Evolutionary conservation across 2,888 invertebrate genomes (phyloP), one percentile per base, ranked within the genome.

Genomic region (Falcaria lacertinaria): DNA sequence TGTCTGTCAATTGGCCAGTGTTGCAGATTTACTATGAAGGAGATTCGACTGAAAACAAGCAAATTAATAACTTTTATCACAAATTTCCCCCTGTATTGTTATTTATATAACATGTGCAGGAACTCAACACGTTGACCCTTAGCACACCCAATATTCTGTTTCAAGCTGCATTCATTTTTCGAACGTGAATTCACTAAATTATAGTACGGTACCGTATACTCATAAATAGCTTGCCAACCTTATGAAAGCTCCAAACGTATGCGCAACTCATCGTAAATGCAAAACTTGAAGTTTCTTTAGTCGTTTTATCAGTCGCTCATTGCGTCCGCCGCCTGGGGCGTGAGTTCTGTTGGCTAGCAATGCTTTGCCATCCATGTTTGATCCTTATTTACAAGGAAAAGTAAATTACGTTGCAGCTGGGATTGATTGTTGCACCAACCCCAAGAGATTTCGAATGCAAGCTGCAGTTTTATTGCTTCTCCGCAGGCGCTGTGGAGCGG

Each of bases 371-470:
- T 56, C 66, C 60, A 63, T 65, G 71, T 67, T 69, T 71, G 69
- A 67, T 68, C 67, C 69, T 74, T 79, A 75, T 79, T 80, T 80
- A 77, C 76, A 70, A 77, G 77, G 69, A 74, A 73, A 77, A 80
- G 74, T 78, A 82, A 82, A 81, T 80, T 77, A 80, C 78, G 62
- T 57, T 54, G 64, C 57, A 69, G 72, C 69, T 56, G 60, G 68
- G 77, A 80, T 80, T 82, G 82, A 84, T 82, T 80, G 78, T 74
- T 66, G 60, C 54, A 42, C 62, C 61, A 61, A 69, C 69, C 78
- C 64, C 73, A 36, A 25, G 73, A 66, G 74, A 77, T 71, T 68
- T 69, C 54, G 58, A 64, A 61, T 72, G 74, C 77, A 68, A 65
- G 62, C 58, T 71, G 76, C 75, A 76, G 69, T 71, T 67, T 74